phyloP scores from a whole-genome alignment of 2,113 vertebrate genomes.

The Aptenodytes patagonicus region DNA sequence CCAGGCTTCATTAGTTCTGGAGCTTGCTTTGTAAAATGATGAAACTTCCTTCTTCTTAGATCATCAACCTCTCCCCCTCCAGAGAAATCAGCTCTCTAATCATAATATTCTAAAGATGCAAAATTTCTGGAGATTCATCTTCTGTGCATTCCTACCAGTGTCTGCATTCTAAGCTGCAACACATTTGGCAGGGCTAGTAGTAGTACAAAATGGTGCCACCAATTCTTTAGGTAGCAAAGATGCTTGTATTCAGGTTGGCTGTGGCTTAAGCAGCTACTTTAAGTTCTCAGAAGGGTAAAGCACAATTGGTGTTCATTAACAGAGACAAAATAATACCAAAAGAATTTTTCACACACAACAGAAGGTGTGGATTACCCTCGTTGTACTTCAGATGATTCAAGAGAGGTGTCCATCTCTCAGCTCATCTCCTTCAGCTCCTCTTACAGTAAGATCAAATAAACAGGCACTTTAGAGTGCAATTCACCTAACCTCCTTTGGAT shows the following conservation, averaged over 20 bases:
- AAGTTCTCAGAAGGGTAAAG: neutral
- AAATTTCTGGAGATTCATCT: neutral
- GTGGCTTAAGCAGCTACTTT: neutral
- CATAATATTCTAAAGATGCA: neutral
- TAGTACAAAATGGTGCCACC: neutral
- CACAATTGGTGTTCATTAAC: neutral
- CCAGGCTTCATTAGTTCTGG: neutral
- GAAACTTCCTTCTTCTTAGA: neutral
- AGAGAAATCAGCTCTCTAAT: neutral
- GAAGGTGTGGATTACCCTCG: neutral
- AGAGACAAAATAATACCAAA: neutral
- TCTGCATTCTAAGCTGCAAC: neutral
- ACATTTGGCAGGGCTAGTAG: neutral
- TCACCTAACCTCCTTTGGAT: neutral
- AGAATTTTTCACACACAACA: neutral
- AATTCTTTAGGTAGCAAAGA: neutral
- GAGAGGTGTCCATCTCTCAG: neutral
- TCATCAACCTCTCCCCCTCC: neutral
- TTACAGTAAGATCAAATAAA: neutral
- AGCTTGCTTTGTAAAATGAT: neutral
- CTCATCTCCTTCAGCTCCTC: neutral
- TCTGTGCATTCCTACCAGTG: neutral
- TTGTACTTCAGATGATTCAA: neutral
- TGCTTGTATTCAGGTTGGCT: neutral
- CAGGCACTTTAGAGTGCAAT: neutral